Base-by-base conservation (phyloP, 2,888 invertebrate genomes). In the Diadegma fenestrale region DNA sequence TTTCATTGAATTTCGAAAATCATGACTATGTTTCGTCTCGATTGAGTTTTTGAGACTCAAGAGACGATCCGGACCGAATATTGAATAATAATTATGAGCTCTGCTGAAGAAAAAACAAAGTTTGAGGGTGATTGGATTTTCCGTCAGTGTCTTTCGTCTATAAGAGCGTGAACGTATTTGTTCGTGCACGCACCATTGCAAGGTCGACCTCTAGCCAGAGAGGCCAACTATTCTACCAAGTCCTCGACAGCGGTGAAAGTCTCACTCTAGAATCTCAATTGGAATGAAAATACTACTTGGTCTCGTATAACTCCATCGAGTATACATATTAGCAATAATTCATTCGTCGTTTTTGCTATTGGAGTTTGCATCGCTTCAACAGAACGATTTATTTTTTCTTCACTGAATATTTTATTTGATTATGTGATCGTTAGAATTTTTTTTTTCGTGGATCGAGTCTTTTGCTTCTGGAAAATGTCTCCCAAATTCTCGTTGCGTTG, bases 201-300 rank as follows among this genome's bases (percentile, higher is more conserved):
- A 85, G 85, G 85, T 85, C 85, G 81, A 66, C 22, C 69, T 48
- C 72, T 51, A 77, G 66, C 64, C 84, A 37, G 64, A 69, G 79
- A 77, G 71, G 80, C 75, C 63, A 71, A 41, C 66, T 54, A 66
- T 72, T 64, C 48, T 33, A 51, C 48, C 7, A 14, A 71, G 66
- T 78, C 78, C 54, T 22, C 51, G 58, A 63, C 78, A 69, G 63
- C 68, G 78, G 85, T 85, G 85, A 85, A 85, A 85, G 85, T 85
- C 73, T 81, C 78, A 68, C 68, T 66, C 48, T 54, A 41, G 66
- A 51, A 41, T 66, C 63, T 69, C 78, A 69, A 77, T 76, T 63
- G 63, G 33, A 69, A 75, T 77, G 81, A 78, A 78, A 78, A 61
- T n/a, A 58, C 41, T 2, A 3, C 41, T 72, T 8, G 72, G 26